Evolutionary conservation across 37 sponge, comb jelly and placozoan genomes (phyloP).

Genomic region (Geodia barretti): DNA sequence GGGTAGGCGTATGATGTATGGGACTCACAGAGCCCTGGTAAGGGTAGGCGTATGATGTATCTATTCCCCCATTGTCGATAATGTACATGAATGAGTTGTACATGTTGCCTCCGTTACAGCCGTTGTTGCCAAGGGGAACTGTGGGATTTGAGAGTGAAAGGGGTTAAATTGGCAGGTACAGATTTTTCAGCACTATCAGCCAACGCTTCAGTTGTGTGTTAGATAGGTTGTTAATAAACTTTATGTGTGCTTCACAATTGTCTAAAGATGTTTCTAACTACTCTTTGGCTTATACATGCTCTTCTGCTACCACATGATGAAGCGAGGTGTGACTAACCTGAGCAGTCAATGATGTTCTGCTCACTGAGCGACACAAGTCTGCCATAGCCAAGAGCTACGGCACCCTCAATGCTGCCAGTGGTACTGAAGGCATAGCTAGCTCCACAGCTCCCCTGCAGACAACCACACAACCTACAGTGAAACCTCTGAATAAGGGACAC

Average conservation of each 20-base stretch:
- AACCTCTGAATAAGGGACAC: too few species aligned
- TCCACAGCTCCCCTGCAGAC: conserved; percentile 70
- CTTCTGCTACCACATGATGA: not conserved
- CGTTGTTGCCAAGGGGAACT: conserved; percentile 79
- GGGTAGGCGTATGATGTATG: too few species aligned
- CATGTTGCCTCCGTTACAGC: conserved; percentile 80
- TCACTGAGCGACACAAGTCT: conserved; percentile 67
- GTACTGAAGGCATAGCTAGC: conserved; percentile 85
- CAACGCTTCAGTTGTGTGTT: too few species aligned
- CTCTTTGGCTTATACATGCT: not conserved
- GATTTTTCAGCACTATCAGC: too few species aligned
- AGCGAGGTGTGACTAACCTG: conserved; percentile 5
- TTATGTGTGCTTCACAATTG: too few species aligned
- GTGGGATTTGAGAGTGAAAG: too few species aligned
- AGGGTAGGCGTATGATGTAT: conserved; percentile 66
- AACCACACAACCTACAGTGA: too few species aligned
- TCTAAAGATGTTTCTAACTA: too few species aligned
- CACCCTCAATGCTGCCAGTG: conserved; percentile 71
- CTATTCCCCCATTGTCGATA: conserved; percentile 75
- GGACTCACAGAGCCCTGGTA: conserved; percentile 64
- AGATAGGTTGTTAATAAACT: too few species aligned
- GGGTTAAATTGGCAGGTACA: too few species aligned
- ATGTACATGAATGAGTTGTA: conserved; percentile 80
- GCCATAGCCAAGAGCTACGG: conserved; percentile 40
- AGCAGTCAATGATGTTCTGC: conserved; percentile 90